Evolutionary conservation across 2,888 invertebrate species (phyloP).

Genomic region (Celastrina argiolus): DNA sequence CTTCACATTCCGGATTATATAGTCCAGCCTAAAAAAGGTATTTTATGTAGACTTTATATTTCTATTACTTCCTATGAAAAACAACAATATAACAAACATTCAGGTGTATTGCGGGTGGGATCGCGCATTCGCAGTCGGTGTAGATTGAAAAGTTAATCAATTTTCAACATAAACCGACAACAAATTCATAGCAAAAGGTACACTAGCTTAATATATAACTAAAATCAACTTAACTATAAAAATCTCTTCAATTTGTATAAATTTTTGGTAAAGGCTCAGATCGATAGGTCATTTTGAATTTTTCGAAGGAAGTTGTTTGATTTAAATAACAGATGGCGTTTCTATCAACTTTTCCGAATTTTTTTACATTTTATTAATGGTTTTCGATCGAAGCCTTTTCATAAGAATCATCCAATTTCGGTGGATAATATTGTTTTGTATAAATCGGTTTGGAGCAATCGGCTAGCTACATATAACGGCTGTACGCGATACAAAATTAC

Average conservation of each 20-base stretch:
- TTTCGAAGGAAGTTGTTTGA: not conserved
- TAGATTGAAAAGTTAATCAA: not conserved
- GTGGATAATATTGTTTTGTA: not conserved
- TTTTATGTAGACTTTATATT: too few relatives aligned
- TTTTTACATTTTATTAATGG: too few relatives aligned
- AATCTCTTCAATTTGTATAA: constrained; percentile 17
- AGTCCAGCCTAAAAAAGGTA: too few relatives aligned
- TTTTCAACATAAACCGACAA: not conserved
- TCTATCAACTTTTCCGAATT: not conserved
- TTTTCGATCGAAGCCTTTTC: not conserved
- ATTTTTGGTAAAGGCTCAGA: constrained; percentile 18
- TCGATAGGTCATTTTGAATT: not conserved
- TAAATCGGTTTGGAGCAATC: not conserved
- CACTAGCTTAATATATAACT: not conserved
- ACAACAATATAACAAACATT: not conserved
- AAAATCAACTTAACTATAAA: constrained; percentile 16
- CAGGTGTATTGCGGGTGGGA: not conserved
- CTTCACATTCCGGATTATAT: too few relatives aligned
- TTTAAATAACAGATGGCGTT: not conserved
- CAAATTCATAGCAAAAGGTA: not conserved
- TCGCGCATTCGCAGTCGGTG: not conserved
- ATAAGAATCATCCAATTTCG: not conserved
- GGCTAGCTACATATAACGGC: not conserved
- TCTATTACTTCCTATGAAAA: not conserved
- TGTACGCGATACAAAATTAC: not conserved